A percentile compares a stretch with the other conserved stretches of the same genome.
Conservation (phyloP, 2,888 invertebrate genomes). For the Lumbricus terrestris region DNA sequence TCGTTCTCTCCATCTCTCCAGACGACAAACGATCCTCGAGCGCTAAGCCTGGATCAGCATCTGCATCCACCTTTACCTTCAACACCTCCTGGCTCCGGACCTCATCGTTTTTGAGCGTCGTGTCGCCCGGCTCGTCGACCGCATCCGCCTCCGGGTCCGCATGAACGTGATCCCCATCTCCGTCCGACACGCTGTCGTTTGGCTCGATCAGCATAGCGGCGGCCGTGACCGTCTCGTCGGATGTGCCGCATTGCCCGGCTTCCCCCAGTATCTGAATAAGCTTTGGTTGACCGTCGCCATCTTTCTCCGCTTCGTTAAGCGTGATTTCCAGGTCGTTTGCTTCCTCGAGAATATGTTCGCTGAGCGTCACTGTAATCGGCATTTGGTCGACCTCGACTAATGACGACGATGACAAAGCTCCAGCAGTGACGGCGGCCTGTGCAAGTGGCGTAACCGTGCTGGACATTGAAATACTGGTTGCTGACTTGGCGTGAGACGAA, state of each 20-base stretch:
- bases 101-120: neutral
- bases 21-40: neutral
- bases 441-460: neutral
- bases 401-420: neutral
- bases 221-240: neutral
- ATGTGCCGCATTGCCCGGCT: neutral
- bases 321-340: neutral
- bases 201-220: neutral
- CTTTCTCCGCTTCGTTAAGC: neutral
- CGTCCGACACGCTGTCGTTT: neutral
- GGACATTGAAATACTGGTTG: constrained; percentile 11
- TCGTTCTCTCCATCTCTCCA: neutral
- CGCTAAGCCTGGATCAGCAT: neutral
- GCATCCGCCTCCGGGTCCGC: neutral
- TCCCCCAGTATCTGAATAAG: neutral
- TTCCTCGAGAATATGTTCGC: neutral
- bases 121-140: neutral
- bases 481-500: constrained; percentile 12
- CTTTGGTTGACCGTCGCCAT: neutral
- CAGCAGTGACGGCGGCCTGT: neutral
- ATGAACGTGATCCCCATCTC: neutral
- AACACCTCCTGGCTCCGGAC: neutral
- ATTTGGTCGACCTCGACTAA: neutral
- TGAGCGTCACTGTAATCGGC: neutral
- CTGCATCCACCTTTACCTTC: neutral